Evolutionary conservation across 2,888 invertebrate genomes (phyloP), one percentile per base, ranked within the genome.

Genomic region (Antheraea yamamai): DNA sequence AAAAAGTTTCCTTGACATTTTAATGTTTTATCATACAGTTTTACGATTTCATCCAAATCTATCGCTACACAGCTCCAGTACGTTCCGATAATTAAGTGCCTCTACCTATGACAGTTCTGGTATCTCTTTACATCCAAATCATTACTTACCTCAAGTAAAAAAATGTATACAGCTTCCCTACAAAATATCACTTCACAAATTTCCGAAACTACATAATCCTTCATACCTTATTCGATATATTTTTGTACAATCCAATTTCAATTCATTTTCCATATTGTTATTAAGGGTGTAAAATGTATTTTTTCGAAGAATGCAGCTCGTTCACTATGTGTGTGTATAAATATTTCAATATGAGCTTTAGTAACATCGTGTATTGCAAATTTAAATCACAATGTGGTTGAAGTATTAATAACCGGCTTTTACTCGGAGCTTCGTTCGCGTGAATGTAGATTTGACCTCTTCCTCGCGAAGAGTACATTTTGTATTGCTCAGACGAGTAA

Each of bases 201-300:
- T 16, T 26, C 64, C 4, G 12, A 30, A 12, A 30, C 30, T 66
- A 66, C 12, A n/a, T 23, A 61, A n/a, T 12, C n/a, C 52, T 55
- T 7, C 55, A 7, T 55, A 23, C n/a, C 20, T 8, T 39, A 70
- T 10, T n/a, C n/a, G 20, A 39, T 70, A 35, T 20, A 39, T 70
- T 70, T 70, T 39, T 70, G 39, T 70, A 39, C n/a, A n/a, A 12
- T n/a, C 35, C 70, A 39, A 66, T 66, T 70, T n/a, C 39, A 20
- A 39, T 70, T n/a, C 70, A 39, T 70, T 70, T 39, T 70, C 20
- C 70, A 70, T 70, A 70, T 70, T 70, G 70, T 39, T 70, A 66
- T 16, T 66, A 66, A 66, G 14, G 26, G 18, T 47, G 12, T 66
- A 70, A 70, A 70, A 70, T 70, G n/a, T 20, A 39, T 39, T 70